Evolutionary conservation across 2,113 vertebrate species (phyloP), one percentile per base, ranked within the genome.

Genomic region (Orthochromis malagaraziensis): DNA sequence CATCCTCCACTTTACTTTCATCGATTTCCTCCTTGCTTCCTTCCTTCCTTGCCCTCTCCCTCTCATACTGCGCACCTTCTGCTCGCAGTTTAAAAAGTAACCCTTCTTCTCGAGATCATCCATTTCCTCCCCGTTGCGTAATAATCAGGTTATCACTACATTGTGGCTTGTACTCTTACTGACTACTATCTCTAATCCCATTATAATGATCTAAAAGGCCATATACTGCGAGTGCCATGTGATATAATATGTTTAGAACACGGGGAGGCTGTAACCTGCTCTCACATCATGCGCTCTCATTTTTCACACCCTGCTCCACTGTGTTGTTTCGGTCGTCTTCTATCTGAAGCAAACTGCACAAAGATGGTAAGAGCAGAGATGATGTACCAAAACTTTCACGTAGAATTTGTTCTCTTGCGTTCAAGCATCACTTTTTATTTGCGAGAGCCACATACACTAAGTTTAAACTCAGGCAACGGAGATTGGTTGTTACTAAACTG

Each of bases 141-240:
- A 92, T 92, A 92, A 94, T 88, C 70, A 90, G 83, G 88, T 95
- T 94, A 94, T 45, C 89, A 81, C 83, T 88, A 88, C 92, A 93
- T 92, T 89, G 91, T 84, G 89, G 92, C 91, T 88, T 87, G 89
- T 90, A 91, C 91, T 90, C 84, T 85, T 84, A 87, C 82, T 63
- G 86, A 57, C 58, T 93, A 86, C 91, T 89, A 92, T 88, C 91
- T 92, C 65, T 94, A 89, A 94, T 94, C 88, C 83, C 84, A 88
- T 81, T 91, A 70, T 91, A 90, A 94, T 87, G 82, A 82, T 88
- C 92, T 94, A 81, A 92, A 86, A 93, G 87, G 86, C 89, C 83
- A 85, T 93, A 87, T 73, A 60, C 58, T 65, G 88, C 5, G 7
- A 58, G 79, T 58, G 84, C 85, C 90, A 84, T 51, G 84, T 79